Evolutionary conservation across 35 echinoderm and acorn worm species (phyloP).

Genomic region (Apostichopus parvimensis): DNA sequence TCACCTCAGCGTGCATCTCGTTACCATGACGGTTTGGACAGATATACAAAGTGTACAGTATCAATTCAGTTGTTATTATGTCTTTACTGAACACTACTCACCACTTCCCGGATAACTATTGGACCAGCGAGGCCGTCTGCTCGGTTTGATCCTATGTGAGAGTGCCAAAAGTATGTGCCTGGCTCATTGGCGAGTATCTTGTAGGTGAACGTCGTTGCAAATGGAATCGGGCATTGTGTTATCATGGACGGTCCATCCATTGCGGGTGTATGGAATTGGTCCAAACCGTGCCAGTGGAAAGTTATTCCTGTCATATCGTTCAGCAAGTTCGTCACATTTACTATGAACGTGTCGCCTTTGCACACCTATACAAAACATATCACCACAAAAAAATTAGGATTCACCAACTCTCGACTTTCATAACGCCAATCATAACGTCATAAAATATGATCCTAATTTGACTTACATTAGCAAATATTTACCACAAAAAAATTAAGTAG

Average conservation of each 20-base stretch:
- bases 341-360: conserved; percentile 24
- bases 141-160: conserved; percentile 48
- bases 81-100: not conserved
- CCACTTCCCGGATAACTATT: conserved; percentile 10
- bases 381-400: no score
- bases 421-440: no score
- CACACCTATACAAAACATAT: conserved; percentile 25
- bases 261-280: conserved; percentile 11
- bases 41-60: not conserved
- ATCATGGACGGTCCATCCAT: conserved; percentile 58
- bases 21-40: not conserved
- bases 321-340: conserved; percentile 31
- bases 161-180: conserved; percentile 62
- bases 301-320: conserved; percentile 31
- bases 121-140: conserved; percentile 58
- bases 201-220: conserved; percentile 50
- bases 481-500: no score
- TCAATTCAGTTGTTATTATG: not conserved
- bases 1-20: no score
- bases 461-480: no score
- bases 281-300: conserved; percentile 59
- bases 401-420: no score
- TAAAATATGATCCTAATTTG: no score
- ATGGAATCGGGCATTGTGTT: conserved; percentile 53
- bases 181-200: conserved; percentile 25